phyloP scores from a whole-genome alignment of 2,888 invertebrate genomes.

The Diaphora mendica region DNA sequence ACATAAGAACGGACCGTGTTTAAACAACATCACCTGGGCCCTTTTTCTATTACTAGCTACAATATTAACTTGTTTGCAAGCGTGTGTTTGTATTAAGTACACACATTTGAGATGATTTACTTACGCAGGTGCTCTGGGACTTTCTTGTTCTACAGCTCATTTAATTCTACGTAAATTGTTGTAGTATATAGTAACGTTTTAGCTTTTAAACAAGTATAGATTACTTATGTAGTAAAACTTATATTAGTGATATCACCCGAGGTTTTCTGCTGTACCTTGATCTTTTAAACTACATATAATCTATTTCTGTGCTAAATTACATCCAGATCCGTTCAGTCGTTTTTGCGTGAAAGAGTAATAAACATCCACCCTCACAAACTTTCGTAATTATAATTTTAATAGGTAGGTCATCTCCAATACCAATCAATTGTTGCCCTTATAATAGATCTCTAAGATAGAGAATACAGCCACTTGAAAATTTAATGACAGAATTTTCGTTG shows the following conservation, averaged over 20 bases:
- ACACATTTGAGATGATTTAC: background rate
- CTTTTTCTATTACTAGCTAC: background rate
- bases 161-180: background rate
- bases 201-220: background rate
- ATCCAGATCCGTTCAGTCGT: no score
- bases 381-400: no score
- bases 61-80: constrained; percentile 1
- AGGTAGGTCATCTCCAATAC: no score
- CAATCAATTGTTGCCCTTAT: no score
- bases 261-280: no score
- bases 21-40: background rate
- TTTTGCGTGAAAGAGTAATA: background rate
- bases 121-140: background rate
- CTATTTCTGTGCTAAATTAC: no score
- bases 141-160: background rate
- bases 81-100: background rate
- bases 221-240: background rate
- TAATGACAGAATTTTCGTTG: no score
- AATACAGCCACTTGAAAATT: no score
- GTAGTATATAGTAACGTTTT: background rate
- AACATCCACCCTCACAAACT: no score
- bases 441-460: no score
- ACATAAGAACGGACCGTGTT: background rate
- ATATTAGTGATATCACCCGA: background rate
- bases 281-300: no score